phyloP scores from a whole-genome alignment of 2,888 invertebrate species.

The Sympetrum striolatum region DNA sequence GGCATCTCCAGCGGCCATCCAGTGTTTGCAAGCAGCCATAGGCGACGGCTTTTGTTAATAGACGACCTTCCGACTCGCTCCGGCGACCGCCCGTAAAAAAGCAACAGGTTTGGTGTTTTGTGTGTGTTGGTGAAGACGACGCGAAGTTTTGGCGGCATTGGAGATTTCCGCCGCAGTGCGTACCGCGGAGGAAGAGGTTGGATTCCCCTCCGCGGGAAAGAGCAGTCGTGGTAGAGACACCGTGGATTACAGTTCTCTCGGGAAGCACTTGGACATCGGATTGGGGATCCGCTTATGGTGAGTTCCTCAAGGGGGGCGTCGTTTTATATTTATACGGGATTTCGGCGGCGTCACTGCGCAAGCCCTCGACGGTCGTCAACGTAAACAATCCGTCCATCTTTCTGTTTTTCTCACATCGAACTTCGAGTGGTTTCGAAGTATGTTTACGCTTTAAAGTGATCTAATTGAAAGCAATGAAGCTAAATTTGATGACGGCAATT shows the following conservation, averaged over 20 bases:
- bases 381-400: no score
- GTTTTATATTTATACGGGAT: no score
- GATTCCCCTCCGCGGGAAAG: background rate
- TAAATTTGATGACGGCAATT: no score
- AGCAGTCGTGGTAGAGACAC: background rate
- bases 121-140: background rate
- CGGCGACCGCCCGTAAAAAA: background rate
- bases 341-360: no score
- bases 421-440: no score
- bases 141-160: background rate
- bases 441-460: no score
- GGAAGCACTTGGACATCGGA: background rate
- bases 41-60: background rate
- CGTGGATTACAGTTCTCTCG: background rate
- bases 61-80: background rate
- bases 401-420: background rate
- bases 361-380: no score
- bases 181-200: background rate
- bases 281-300: background rate
- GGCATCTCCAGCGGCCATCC: background rate
- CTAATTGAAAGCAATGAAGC: no score
- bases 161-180: no score
- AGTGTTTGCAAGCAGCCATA: background rate
- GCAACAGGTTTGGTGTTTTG: background rate
- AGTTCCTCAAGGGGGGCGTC: no score